Evolutionary conservation across 2,113 vertebrate species (phyloP).

Genomic region (Hippocampus comes): DNA sequence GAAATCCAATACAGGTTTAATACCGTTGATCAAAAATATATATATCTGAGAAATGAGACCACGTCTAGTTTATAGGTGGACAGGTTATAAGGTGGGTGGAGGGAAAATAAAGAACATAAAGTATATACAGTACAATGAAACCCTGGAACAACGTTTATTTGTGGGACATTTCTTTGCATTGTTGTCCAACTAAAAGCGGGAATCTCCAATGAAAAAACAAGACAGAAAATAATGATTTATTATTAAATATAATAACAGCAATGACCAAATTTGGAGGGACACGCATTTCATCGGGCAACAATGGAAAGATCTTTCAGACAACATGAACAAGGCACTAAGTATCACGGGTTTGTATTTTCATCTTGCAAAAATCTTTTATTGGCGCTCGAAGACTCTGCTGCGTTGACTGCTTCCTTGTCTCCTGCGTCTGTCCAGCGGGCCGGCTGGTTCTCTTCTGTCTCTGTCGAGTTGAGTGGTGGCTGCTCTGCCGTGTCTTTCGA

Average conservation of each 20-base stretch:
- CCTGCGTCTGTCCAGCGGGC: background rate
- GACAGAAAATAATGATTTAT: background rate
- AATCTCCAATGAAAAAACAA: background rate
- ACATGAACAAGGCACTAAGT: conserved; percentile 35
- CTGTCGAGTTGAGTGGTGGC: background rate
- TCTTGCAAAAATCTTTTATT: conserved; percentile 37
- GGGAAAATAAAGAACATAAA: conserved; percentile 24
- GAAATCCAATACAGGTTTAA: conserved; percentile 39
- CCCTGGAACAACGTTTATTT: background rate
- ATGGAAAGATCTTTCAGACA: background rate
- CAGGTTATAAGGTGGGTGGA: background rate
- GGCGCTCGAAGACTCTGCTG: conserved; percentile 3
- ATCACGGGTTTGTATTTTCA: conserved; percentile 28
- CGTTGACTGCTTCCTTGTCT: background rate
- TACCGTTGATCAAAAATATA: conserved; percentile 3
- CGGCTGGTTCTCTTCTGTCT: background rate
- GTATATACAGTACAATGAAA: conserved; percentile 44
- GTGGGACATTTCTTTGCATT: background rate
- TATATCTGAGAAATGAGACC: conserved; percentile 2
- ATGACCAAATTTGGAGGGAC: conserved; percentile 9
- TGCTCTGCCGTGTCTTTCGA: background rate
- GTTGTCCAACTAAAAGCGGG: background rate
- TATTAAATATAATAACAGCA: background rate
- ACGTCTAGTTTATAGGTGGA: background rate
- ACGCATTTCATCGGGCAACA: conserved; percentile 1